These are phyloP conservation scores for Drosophila falleni DNA, from an alignment of 2,888 invertebrate genomes.

Conservation along the genomic window DNA sequence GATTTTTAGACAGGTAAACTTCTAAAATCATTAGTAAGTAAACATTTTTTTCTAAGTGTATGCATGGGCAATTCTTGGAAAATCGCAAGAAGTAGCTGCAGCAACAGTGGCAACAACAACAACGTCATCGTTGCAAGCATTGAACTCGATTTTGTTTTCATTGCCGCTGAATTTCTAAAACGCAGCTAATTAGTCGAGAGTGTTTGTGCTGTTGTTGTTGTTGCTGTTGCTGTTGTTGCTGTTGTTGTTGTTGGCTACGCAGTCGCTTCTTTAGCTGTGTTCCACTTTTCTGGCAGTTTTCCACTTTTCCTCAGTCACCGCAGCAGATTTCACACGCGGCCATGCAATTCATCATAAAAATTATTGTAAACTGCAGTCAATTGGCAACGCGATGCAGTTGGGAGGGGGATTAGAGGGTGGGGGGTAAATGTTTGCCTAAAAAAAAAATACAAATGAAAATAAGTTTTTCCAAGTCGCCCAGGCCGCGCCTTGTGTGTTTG, in stretches of 20 bases:
- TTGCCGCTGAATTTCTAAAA: slow-evolving; percentile 81
- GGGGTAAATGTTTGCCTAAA: slow-evolving; percentile 59
- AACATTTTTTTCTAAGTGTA: neutral
- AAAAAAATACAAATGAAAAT: slow-evolving; percentile 54
- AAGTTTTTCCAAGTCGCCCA: slow-evolving; percentile 74
- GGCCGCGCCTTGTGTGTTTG: slow-evolving; percentile 70
- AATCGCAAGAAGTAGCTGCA: slow-evolving; percentile 43
- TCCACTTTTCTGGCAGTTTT: slow-evolving; percentile 80
- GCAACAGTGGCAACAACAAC: slow-evolving; percentile 18
- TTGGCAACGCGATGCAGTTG: slow-evolving; percentile 37
- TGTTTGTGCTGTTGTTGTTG: slow-evolving; percentile 61
- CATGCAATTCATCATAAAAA: slow-evolving; percentile 81
- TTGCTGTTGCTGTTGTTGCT: slow-evolving; percentile 33
- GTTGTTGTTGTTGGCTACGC: slow-evolving; percentile 47
- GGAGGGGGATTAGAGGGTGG: neutral
- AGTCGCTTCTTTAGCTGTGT: slow-evolving; percentile 73
- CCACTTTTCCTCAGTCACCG: slow-evolving; percentile 76
- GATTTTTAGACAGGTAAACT: no score
- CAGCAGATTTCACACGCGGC: slow-evolving; percentile 78
- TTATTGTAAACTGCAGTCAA: slow-evolving; percentile 76
- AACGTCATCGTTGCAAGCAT: slow-evolving; percentile 74
- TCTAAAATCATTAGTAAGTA: no score
- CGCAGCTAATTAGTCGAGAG: slow-evolving; percentile 81
- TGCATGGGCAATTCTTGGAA: slow-evolving; percentile 67
- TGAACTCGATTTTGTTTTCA: slow-evolving; percentile 83